A percentile compares a stretch with the other conserved stretches of the same genome.
phyloP scores from a whole-genome alignment of 1,140 invertebrate species.

The Ladona fulva region DNA sequence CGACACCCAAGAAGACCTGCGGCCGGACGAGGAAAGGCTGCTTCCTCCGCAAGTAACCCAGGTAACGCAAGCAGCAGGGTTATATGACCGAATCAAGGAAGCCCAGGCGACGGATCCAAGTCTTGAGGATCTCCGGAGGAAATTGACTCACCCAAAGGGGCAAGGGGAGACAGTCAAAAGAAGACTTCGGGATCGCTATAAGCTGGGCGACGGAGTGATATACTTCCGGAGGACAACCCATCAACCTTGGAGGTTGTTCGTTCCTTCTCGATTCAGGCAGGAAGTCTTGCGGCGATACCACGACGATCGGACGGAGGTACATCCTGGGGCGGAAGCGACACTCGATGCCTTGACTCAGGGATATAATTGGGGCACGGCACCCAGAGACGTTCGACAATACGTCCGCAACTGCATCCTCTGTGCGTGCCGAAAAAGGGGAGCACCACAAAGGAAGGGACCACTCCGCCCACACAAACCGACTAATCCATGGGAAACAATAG shows the following conservation, averaged over 20 bases:
- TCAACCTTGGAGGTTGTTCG: constrained; percentile 14
- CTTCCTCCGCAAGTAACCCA: background rate
- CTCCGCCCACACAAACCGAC: constrained; percentile 11
- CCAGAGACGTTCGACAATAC: constrained; percentile 15
- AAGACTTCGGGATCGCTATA: background rate
- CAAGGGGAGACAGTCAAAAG: background rate
- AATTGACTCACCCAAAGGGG: background rate
- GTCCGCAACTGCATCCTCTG: constrained; percentile 17
- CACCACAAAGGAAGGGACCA: background rate
- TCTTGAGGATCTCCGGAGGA: background rate
- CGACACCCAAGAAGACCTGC: background rate
- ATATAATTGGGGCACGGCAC: constrained; percentile 20
- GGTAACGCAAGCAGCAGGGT: background rate
- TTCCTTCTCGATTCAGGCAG: constrained; percentile 1
- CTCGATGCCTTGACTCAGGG: constrained; percentile 16
- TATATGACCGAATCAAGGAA: background rate
- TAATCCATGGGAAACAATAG: constrained; percentile 23
- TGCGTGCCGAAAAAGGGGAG: background rate
- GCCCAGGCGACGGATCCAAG: background rate
- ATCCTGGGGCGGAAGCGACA: constrained; percentile 25
- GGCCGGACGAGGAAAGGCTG: background rate
- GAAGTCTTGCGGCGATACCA: constrained; percentile 22
- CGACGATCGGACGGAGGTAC: constrained; percentile 21
- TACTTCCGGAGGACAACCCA: background rate
- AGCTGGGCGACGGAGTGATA: background rate